Evolutionary conservation across 2,888 invertebrate species (phyloP), one percentile per base, ranked within the genome.

Genomic region (Coenonympha glycerion): DNA sequence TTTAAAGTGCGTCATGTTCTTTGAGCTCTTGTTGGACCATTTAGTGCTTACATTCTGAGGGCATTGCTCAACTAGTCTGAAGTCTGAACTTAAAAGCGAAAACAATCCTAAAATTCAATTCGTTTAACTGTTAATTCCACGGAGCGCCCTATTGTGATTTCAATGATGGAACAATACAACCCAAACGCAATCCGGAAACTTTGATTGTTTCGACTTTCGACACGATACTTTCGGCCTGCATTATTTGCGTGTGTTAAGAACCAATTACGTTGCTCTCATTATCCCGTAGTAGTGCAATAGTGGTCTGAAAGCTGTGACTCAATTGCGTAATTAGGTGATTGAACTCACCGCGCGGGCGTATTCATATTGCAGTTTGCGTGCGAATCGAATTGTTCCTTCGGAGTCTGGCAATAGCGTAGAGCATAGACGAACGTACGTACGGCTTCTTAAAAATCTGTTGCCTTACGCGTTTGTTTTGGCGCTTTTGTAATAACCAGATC

Each of bases 301-400:
- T 57, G 68, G 65, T n/a, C 68, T 70, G 71, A 68, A 74, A 74
- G 60, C 61, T 56, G 45, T 59, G 63, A 52, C 56, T 59, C 60
- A 62, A 65, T 79, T 77, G 68, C 72, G 77, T 71, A 78, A 79
- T 66, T 69, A 64, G 77, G 76, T 75, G 64, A 65, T 66, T 76
- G 78, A 78, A 78, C 78, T 63, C 64, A 54, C 36, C 62, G 66
- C 66, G 66, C 65, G 68, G 45, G 45, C 45, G 45, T 70, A 67
- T 62, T 64, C 62, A 40, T 60, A 52, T 52, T 57, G 36, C 49
- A 49, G 59, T 47, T 65, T 68, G 70, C 75, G 76, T 73, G 75
- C 76, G 70, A 76, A 76, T 70, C 74, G 66, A 75, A 74, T 74
- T 68, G 73, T 71, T 56, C 49, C 52, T 55, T 39, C 47, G 62